Conservation (phyloP, 2,797 vertebrate genomes). For the Oreortyx pictus region DNA sequence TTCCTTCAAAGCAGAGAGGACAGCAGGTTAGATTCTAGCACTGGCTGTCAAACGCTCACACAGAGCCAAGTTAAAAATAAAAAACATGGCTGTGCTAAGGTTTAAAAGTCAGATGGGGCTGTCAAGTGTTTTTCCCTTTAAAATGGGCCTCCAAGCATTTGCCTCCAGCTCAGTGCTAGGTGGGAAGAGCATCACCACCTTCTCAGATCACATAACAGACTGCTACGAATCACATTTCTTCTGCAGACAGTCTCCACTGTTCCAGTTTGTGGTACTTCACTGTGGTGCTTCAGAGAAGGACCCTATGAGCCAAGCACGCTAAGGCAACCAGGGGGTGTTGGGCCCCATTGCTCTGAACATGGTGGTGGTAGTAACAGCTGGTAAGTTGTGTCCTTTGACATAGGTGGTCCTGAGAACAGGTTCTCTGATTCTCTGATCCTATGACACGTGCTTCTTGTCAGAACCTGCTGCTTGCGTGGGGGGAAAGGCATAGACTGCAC, state of each 20-base stretch:
- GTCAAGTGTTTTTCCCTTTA: background rate
- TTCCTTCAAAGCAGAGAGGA: background rate
- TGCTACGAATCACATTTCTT: background rate
- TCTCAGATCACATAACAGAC: background rate
- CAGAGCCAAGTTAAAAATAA: background rate
- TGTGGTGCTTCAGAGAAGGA: background rate
- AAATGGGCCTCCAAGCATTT: background rate
- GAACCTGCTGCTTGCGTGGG: accelerated
- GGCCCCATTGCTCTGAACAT: accelerated
- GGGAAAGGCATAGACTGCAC: background rate
- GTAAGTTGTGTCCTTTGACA: accelerated
- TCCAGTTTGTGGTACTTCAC: accelerated
- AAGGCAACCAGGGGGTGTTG: background rate
- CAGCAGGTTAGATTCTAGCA: background rate
- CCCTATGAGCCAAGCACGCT: background rate
- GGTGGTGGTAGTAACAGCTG: background rate
- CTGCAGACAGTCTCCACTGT: background rate
- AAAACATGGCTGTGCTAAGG: background rate
- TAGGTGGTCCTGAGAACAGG: background rate
- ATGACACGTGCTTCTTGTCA: accelerated
- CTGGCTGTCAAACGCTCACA: background rate
- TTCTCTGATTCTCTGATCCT: no score
- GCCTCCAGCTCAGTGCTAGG: accelerated
- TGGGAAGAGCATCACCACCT: background rate
- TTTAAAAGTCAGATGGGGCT: background rate